Base-by-base conservation (phyloP, 2,797 vertebrate species). In the Oreonectes daqikongensis region DNA sequence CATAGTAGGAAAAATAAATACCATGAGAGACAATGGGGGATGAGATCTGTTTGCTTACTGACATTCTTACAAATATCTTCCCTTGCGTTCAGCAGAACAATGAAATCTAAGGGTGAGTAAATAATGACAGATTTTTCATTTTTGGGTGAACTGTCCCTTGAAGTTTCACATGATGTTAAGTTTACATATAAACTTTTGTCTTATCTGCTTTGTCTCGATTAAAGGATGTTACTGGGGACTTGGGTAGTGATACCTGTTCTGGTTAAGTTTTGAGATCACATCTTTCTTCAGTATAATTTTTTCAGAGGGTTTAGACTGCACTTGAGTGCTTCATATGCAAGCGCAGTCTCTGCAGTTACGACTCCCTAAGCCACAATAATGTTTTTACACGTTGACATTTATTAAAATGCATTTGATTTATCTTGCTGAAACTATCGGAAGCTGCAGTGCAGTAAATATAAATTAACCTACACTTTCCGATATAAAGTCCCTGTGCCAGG, bases 371-470 rank as follows among this genome's bases (percentile, higher is more conserved):
- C 40, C 53, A 69, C 65, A 32, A 24, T 76, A 60, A 61, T 17
- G 5, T 61, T 60, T 60, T 22, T 10, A 40, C 40, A n/a, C 5
- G n/a, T 44, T 59, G 65, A 76, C 53, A 61, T 69, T 69, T 76
- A 76, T 76, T 60, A 76, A 68, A 69, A 61, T 60, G 50, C 22
- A 57, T 66, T 55, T 75, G 40, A 68, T 76, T 76, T 69, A 76
- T 76, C 42, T 61, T 3, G 2, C 22, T 4, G 35, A 42, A 77
- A 48, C 44, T 24, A 70, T 63, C 0, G 24, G 32, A 42, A 30
- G 44, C 59, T 70, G 63, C 70, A 77, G 67, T 70, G 75, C 75
- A 61, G 48, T 63, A 64, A 70, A 64, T 68, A 70, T 77, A 70
- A 70, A 77, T 69, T 64, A 77, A 63, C 59, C 57, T 63, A 53